These are phyloP conservation scores for Ochotona curzoniae DNA, from an alignment of 2,113 vertebrate species.

Conservation along the genomic window DNA sequence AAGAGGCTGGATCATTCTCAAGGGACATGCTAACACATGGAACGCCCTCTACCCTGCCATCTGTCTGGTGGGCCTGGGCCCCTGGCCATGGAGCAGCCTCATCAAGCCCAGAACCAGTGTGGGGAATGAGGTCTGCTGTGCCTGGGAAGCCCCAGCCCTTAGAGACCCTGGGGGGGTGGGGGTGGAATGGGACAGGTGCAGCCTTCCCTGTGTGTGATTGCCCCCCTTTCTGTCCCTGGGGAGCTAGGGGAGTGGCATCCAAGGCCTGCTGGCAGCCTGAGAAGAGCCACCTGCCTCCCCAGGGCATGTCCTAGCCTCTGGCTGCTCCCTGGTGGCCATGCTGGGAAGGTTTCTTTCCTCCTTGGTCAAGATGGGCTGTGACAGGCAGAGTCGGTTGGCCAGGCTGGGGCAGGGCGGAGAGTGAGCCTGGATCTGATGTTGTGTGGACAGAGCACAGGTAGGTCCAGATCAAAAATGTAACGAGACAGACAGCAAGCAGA, in stretches of 20 bases:
- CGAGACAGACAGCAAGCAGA: not conserved
- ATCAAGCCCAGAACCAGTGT: not conserved
- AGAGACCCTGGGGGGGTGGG: not conserved
- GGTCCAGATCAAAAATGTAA: not conserved
- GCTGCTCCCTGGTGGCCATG: conserved; percentile 69
- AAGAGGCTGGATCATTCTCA: not conserved
- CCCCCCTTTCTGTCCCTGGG: not conserved
- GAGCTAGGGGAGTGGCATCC: not conserved
- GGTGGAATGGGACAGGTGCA: not conserved
- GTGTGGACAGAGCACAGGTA: not conserved
- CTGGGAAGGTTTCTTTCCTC: not conserved
- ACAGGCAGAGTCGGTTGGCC: not conserved
- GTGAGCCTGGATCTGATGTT: not conserved
- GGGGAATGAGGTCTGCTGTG: not conserved
- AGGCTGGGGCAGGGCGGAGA: not conserved
- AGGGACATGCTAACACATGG: not conserved
- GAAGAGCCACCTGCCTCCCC: not conserved
- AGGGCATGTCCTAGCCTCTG: not conserved
- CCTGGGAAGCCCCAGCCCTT: not conserved
- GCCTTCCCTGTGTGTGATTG: not conserved
- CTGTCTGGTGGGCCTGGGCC: not conserved
- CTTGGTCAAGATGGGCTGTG: not conserved
- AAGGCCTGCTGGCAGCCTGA: too few relatives aligned
- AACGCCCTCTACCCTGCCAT: not conserved
- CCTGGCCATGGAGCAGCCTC: not conserved